phyloP scores from a whole-genome alignment of 2,113 vertebrate species.

The Cygnus buccinator region DNA sequence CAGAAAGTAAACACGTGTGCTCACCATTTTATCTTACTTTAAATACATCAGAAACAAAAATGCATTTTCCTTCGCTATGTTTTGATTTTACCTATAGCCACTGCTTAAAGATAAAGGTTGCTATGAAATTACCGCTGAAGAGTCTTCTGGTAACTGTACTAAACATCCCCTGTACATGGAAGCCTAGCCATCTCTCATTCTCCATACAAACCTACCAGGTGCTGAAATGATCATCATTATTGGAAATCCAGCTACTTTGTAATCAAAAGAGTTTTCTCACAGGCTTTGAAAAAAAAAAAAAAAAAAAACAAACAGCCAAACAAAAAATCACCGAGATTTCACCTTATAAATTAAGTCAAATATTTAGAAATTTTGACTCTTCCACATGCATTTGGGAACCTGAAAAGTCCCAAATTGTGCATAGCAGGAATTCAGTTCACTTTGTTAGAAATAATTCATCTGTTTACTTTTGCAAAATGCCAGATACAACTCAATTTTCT shows the following conservation, averaged over 20 bases:
- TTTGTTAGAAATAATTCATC: background rate
- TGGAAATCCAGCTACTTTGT: background rate
- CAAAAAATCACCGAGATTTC: background rate
- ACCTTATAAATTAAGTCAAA: background rate
- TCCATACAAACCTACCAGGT: background rate
- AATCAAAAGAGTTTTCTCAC: background rate
- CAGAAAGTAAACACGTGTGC: background rate
- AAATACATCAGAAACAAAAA: background rate
- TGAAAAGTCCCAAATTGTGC: background rate
- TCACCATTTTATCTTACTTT: background rate
- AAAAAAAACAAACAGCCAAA: too few relatives aligned
- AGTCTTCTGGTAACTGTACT: background rate
- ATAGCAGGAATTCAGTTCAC: background rate
- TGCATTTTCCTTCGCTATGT: background rate
- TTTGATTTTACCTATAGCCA: background rate
- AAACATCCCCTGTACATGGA: background rate
- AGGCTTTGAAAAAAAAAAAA: background rate
- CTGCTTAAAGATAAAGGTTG: background rate
- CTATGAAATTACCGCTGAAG: background rate
- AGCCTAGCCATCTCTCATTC: background rate
- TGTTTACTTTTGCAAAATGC: background rate
- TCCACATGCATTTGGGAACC: background rate
- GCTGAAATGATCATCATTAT: background rate
- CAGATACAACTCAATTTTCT: background rate
- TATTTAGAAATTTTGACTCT: background rate